These are phyloP conservation scores for Yoshiicerus persimilis DNA, from an alignment of 1,140 invertebrate genomes.

Conservation along the genomic window DNA sequence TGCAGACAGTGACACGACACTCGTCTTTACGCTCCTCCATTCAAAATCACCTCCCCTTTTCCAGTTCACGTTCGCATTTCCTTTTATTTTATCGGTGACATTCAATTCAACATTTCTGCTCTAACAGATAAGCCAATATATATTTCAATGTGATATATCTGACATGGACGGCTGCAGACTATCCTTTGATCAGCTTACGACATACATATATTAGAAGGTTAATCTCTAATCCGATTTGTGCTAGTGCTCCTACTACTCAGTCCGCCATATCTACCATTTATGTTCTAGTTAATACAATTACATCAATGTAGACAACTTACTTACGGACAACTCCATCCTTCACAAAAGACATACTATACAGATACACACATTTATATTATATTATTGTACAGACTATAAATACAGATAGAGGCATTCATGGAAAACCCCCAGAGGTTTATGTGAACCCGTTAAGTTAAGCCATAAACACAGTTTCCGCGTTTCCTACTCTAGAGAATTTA, in stretches of 20 bases:
- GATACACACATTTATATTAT: neutral
- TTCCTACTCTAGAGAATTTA: neutral
- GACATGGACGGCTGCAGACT: neutral
- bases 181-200: neutral
- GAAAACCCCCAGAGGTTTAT: neutral
- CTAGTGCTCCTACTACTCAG: neutral
- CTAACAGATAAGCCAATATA: neutral
- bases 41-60: neutral
- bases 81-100: neutral
- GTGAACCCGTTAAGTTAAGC: too few relatives aligned
- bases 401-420: neutral
- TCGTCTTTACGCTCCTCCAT: neutral
- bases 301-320: too few relatives aligned
- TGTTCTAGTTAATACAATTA: too few relatives aligned
- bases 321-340: neutral
- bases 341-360: neutral
- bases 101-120: neutral
- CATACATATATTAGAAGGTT: neutral
- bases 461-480: neutral
- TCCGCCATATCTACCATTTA: too few relatives aligned
- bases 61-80: neutral
- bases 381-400: neutral
- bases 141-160: neutral
- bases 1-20: neutral
- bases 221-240: neutral